Evolutionary conservation across 2,797 vertebrate genomes (phyloP).

Genomic region (Hafferia zeledoni): DNA sequence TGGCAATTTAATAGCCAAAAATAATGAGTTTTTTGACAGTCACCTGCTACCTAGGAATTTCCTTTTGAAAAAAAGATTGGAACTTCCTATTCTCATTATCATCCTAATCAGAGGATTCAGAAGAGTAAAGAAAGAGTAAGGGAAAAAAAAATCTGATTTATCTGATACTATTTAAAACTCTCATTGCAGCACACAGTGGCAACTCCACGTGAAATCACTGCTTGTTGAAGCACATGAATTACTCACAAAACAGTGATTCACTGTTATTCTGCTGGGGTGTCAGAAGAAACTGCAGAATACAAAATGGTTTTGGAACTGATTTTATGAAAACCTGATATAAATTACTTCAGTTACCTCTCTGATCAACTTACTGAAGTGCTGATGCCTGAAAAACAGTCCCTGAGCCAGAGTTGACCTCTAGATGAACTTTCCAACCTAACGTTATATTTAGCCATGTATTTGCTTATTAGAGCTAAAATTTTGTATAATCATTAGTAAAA

Average conservation of each 20-base stretch:
- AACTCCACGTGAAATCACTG: not conserved
- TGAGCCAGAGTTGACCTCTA: no score
- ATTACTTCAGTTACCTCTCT: not conserved
- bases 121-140: not conserved
- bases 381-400: no score
- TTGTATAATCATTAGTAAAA: no score
- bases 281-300: not conserved
- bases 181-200: not conserved
- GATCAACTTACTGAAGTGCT: not conserved
- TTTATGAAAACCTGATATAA: not conserved
- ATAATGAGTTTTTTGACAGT: not conserved
- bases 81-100: not conserved
- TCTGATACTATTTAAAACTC: not conserved
- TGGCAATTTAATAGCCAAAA: not conserved
- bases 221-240: not conserved
- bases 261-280: not conserved
- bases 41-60: not conserved
- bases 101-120: not conserved
- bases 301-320: not conserved
- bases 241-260: not conserved
- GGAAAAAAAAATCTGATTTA: not conserved
- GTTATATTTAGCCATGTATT: no score
- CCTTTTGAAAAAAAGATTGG: not conserved
- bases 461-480: no score
- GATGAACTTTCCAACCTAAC: no score